phyloP scores from a whole-genome alignment of 2,797 vertebrate species.

The Onychomys arenicola region DNA sequence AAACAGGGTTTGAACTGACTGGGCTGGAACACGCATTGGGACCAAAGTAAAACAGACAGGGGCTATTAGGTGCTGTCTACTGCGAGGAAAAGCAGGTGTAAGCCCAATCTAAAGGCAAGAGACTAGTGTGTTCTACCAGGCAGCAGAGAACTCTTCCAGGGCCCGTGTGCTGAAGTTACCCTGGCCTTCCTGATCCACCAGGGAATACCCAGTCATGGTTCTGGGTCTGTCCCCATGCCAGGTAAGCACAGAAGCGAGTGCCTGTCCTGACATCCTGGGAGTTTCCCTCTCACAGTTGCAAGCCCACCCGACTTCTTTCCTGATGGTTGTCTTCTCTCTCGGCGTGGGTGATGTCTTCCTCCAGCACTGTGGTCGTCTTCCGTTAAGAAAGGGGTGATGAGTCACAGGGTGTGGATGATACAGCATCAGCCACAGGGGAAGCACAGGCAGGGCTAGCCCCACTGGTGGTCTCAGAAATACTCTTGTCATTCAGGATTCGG shows the following conservation, averaged over 20 bases:
- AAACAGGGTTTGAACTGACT: accelerated
- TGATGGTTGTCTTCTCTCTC: neutral
- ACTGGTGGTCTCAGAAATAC: neutral
- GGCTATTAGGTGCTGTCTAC: accelerated
- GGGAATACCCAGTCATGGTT: neutral
- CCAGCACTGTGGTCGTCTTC: accelerated
- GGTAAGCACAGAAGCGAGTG: neutral
- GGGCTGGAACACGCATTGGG: accelerated
- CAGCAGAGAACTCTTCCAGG: neutral
- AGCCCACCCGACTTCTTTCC: neutral
- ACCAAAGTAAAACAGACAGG: accelerated
- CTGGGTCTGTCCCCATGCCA: neutral
- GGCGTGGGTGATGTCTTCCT: no score
- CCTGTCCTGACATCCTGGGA: neutral
- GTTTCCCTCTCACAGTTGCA: neutral
- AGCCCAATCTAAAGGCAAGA: neutral
- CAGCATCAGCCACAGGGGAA: neutral
- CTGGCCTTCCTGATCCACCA: neutral
- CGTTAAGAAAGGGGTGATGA: neutral
- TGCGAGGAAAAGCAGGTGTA: neutral
- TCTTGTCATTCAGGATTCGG: neutral
- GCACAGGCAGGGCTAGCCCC: neutral
- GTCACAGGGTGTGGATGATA: neutral
- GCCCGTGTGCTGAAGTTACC: no score
- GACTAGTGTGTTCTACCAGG: neutral